Base-by-base conservation (phyloP, 1,140 invertebrate genomes). In the Pseudobourletiella spinata region DNA sequence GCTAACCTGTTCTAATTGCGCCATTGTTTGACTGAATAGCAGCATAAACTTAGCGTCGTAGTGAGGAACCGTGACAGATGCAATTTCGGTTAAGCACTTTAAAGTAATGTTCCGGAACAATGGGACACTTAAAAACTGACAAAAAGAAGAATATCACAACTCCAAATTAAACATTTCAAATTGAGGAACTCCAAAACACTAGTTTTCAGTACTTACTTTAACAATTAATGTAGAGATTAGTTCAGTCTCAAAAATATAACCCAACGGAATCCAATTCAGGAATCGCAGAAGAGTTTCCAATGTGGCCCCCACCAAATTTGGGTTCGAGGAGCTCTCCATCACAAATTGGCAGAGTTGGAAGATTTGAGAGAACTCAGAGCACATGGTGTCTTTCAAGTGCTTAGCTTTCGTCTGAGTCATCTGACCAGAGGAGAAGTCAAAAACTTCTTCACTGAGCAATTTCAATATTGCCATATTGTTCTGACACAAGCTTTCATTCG, bases 381-480 rank as follows among this genome's bases (percentile, higher is more conserved):
- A 99, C 95, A 99, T 98, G n/a, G 93, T 94, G 75, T 99, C 95
- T 77, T 99, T 99, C 6, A 99, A 79, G 81, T 99, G 94, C 77
- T 98, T 98, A 1, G 96, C 93, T 81, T 99, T 98, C 24, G 92
- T 94, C 77, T 98, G 95, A 28, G 96, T 99, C 76, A 99, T 87
- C 75, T 98, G 94, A 8, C 95, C 97, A 71, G 86, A 85, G 30
- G 92, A 96, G 77, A 98, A 99, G 74, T 99, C 96, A 81, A 99
- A 99, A 1, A 99, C 89, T 80, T 99, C 97, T 77, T 99, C 97
- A 76, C 94, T 95, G 1, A 99, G 79, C 59, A 99, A 80, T 77
- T 98, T 98, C 57, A 99, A 78, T 71, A 99, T 99, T 18, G 87
- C 86, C 95, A 99, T 98, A 73, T 99, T 99, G 75, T 99, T 99